phyloP scores from a whole-genome alignment of 2,797 vertebrate species.

The Pseudochirops corinnae region DNA sequence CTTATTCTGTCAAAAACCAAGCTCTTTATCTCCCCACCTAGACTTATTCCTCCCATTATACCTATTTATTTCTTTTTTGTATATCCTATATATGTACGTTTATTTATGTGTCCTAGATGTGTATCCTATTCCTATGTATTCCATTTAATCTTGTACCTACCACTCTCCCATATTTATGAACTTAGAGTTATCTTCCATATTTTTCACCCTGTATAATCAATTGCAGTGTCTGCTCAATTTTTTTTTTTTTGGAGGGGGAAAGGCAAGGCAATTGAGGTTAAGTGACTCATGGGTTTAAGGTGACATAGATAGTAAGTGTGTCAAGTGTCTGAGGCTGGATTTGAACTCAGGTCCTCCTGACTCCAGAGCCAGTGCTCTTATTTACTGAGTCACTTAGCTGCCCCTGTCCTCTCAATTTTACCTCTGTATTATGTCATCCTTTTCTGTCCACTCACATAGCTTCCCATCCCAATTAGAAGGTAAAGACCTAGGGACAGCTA shows the following conservation, averaged over 20 bases:
- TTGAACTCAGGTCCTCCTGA: too few species aligned
- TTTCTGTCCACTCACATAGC: not conserved
- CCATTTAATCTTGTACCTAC: not conserved
- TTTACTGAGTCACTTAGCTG: too few species aligned
- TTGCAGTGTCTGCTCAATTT: not conserved
- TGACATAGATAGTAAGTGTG: too few species aligned
- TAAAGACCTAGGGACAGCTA: too few species aligned
- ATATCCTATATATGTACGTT: not conserved
- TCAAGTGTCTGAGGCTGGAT: too few species aligned
- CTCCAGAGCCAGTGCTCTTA: too few species aligned
- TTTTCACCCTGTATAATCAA: not conserved
- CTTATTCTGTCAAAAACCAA: not conserved
- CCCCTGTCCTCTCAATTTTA: not conserved
- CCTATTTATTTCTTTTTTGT: not conserved
- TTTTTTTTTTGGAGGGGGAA: not conserved
- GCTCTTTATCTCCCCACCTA: not conserved
- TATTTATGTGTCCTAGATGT: not conserved
- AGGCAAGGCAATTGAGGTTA: too few species aligned
- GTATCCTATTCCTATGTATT: not conserved
- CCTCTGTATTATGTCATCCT: not conserved
- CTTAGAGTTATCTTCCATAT: not conserved
- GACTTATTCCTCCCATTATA: not conserved
- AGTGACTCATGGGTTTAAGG: too few species aligned
- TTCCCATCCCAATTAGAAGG: not conserved
- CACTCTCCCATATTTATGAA: not conserved